These are phyloP conservation scores for Montifringilla adamsi DNA, from an alignment of 2,113 vertebrate species.

Conservation along the genomic window DNA sequence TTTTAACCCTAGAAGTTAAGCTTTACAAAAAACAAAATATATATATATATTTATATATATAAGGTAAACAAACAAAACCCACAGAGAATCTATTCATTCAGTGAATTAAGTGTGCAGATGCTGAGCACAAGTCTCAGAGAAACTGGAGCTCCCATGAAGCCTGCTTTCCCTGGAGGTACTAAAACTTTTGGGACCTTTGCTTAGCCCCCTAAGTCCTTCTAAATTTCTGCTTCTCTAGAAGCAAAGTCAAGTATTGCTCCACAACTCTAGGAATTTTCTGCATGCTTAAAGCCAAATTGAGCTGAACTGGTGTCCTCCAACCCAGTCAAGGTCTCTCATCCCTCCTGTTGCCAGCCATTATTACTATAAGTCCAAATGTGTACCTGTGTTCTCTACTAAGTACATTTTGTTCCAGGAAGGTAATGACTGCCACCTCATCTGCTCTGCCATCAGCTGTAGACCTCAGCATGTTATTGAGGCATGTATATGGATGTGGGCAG, in stretches of 20 bases:
- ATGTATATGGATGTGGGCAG: rapidly evolving
- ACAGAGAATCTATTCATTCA: background rate
- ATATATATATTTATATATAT: background rate
- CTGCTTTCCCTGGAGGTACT: background rate
- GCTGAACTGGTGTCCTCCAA: background rate
- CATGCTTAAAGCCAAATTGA: background rate
- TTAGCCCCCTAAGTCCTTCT: background rate
- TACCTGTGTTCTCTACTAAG: background rate
- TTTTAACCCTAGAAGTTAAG: background rate
- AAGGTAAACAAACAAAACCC: background rate
- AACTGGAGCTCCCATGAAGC: background rate
- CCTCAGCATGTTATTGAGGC: background rate
- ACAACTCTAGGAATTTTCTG: background rate
- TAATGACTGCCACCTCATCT: background rate
- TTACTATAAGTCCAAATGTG: background rate
- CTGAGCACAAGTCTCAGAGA: background rate
- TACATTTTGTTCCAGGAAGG: background rate
- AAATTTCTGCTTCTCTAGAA: background rate
- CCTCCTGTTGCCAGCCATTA: background rate
- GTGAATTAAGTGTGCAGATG: background rate
- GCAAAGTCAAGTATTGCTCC: background rate
- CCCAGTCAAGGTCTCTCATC: background rate
- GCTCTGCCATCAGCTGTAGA: background rate
- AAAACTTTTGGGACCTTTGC: background rate
- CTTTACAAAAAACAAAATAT: background rate